Conservation (phyloP, 1,140 invertebrate genomes). For the Portunus trituberculatus region DNA sequence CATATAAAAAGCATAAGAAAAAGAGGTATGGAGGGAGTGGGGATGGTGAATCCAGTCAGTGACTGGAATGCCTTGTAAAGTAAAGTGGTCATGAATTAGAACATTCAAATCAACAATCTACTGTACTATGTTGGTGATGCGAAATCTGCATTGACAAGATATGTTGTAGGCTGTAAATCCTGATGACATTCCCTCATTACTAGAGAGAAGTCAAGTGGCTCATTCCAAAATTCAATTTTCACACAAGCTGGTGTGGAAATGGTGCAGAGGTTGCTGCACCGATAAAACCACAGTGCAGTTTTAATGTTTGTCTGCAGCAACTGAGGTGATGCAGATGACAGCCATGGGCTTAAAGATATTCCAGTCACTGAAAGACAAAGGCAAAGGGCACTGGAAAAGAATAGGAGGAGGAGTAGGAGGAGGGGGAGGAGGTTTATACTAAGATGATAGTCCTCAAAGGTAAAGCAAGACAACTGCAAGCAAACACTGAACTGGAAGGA, state of each 20-base stretch:
- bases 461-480: background rate
- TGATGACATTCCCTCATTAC: too few relatives aligned
- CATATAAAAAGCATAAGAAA: background rate
- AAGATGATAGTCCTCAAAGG: background rate
- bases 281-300: too few relatives aligned
- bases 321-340: background rate
- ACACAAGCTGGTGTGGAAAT: too few relatives aligned
- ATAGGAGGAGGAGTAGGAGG: background rate
- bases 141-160: too few relatives aligned
- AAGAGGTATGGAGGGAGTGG: background rate
- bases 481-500: background rate
- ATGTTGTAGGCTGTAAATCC: too few relatives aligned
- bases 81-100: too few relatives aligned
- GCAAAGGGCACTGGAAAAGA: background rate
- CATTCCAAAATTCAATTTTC: too few relatives aligned
- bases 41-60: background rate
- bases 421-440: background rate
- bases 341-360: background rate
- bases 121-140: too few relatives aligned
- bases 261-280: too few relatives aligned
- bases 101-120: too few relatives aligned
- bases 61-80: background rate
- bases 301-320: background rate
- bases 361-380: background rate
- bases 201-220: too few relatives aligned